Percentiles rank a stretch among this genome's conserved stretches.
Evolutionary conservation across 2,888 invertebrate genomes (phyloP).

Genomic region (Drosophila nr. fundita): DNA sequence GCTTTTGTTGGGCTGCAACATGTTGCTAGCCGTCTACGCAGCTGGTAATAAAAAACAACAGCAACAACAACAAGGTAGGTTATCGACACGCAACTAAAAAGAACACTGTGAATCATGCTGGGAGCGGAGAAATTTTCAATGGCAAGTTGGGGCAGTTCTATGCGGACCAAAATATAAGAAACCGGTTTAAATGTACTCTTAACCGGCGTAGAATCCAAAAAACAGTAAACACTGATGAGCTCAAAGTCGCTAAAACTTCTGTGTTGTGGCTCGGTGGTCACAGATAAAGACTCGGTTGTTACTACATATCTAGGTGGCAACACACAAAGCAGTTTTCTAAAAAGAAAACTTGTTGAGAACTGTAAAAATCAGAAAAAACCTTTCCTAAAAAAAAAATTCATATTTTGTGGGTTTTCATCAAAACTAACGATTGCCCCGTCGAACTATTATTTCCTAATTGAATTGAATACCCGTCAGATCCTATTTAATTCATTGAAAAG

Average conservation of each 20-base stretch:
- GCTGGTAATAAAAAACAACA: slow-evolving; percentile 60
- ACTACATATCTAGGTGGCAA: neutral
- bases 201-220: slow-evolving; percentile 18
- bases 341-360: neutral
- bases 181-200: slow-evolving; percentile 56
- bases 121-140: slow-evolving; percentile 51
- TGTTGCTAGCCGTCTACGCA: slow-evolving; percentile 55
- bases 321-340: neutral
- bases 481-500: neutral
- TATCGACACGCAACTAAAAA: slow-evolving; percentile 11
- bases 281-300: neutral
- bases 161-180: slow-evolving; percentile 57
- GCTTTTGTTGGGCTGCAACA: slow-evolving; percentile 61
- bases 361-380: neutral
- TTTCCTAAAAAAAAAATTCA: neutral
- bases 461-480: neutral
- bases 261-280: slow-evolving; percentile 8
- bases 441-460: neutral
- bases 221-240: slow-evolving; percentile 32
- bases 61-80: slow-evolving; percentile 69
- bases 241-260: slow-evolving; percentile 26
- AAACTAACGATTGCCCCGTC: neutral
- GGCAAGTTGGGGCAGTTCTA: slow-evolving; percentile 49
- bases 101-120: slow-evolving; percentile 43
- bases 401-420: neutral